These are phyloP conservation scores for Xiphophorus birchmanni DNA, from an alignment of 2,797 vertebrate genomes.

Conservation along the genomic window DNA sequence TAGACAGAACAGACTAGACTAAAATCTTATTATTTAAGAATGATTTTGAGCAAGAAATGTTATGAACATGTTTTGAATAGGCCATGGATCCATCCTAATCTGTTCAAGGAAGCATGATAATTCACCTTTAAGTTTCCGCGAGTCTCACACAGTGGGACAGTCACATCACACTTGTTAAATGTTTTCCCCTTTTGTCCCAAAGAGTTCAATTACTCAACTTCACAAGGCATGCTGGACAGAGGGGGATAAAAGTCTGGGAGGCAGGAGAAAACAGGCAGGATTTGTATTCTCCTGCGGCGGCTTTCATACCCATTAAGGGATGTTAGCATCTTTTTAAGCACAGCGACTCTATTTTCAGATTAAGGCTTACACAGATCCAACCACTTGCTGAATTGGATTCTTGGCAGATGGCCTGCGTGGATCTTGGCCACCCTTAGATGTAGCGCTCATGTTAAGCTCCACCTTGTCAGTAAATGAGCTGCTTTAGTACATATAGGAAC, in stretches of 20 bases:
- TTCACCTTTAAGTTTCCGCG: conserved; percentile 32
- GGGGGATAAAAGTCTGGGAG: conserved; percentile 70
- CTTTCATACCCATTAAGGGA: conserved; percentile 68
- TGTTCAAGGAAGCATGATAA: too few relatives aligned
- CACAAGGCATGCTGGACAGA: conserved; percentile 61
- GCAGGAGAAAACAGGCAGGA: conserved; percentile 57
- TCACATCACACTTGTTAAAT: conserved; percentile 61
- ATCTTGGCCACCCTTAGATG: conserved; percentile 66
- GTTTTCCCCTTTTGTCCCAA: conserved; percentile 62
- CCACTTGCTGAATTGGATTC: conserved; percentile 69
- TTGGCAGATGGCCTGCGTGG: conserved; percentile 66
- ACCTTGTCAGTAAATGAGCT: conserved; percentile 53
- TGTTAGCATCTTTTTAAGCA: conserved; percentile 68
- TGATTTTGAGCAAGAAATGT: too few relatives aligned
- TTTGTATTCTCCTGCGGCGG: conserved; percentile 68
- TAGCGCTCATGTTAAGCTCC: conserved; percentile 62
- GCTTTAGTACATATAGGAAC: conserved; percentile 42
- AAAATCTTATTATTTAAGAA: too few relatives aligned
- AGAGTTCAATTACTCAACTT: conserved; percentile 75
- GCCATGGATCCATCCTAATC: too few relatives aligned
- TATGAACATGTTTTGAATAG: too few relatives aligned
- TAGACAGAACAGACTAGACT: too few relatives aligned
- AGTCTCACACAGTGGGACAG: conserved; percentile 34
- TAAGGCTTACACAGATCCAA: conserved; percentile 58
- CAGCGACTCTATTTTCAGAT: conserved; percentile 68